phyloP scores from a whole-genome alignment of 2,113 vertebrate genomes.

The Misgurnus anguillicaudatus region DNA sequence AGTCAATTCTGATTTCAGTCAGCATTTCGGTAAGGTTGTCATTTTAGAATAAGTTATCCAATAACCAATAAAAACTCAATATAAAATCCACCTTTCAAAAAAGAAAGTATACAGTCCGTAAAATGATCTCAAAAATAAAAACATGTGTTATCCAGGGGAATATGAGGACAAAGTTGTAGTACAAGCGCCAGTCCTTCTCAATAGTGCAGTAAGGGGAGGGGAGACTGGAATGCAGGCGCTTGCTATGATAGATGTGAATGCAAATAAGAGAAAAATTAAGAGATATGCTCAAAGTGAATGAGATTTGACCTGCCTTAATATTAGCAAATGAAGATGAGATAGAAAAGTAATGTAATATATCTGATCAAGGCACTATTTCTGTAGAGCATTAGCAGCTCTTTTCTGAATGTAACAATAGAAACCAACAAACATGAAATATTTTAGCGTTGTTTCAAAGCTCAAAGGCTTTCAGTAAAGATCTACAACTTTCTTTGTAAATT shows the following conservation, averaged over 20 bases:
- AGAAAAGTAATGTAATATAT: background rate
- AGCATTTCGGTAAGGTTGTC: background rate
- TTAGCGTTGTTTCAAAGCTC: slow-evolving; percentile 1
- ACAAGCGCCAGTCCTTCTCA: slow-evolving; percentile 31
- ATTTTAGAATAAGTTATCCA: background rate
- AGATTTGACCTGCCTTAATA: background rate
- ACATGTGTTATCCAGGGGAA: slow-evolving; percentile 30
- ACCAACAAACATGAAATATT: slow-evolving; percentile 22
- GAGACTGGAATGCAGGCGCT: background rate
- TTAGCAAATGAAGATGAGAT: background rate
- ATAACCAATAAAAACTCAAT: background rate
- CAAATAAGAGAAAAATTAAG: background rate
- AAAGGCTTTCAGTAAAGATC: slow-evolving; percentile 16
- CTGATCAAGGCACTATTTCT: background rate
- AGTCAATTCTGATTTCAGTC: background rate
- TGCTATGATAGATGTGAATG: background rate
- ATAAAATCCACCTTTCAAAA: background rate
- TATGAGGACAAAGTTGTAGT: slow-evolving; percentile 29
- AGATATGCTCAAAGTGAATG: background rate
- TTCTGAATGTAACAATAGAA: slow-evolving; percentile 20
- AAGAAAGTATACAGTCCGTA: background rate
- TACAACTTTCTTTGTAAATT: background rate
- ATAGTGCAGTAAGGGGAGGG: slow-evolving; percentile 11
- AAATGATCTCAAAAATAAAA: slow-evolving; percentile 23
- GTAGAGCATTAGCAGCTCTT: slow-evolving; percentile 9